phyloP scores from a whole-genome alignment of 1,140 invertebrate genomes.

The Triops cancriformis region DNA sequence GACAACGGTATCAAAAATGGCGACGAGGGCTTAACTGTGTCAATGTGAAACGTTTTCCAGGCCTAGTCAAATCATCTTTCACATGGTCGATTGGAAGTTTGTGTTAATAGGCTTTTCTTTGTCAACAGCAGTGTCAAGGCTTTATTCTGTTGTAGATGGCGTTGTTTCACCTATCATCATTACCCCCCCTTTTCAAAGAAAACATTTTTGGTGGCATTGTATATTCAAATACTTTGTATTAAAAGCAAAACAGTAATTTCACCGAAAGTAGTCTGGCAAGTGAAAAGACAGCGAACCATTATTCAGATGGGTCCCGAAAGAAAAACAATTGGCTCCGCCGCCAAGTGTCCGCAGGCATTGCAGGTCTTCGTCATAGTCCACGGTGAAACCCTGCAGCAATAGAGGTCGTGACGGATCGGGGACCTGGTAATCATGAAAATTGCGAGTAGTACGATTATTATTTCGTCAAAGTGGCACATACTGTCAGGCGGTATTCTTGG shows the following conservation, averaged over 20 bases:
- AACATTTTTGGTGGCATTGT: constrained; percentile 7
- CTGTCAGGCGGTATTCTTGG: constrained; percentile 40
- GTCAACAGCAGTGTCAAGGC: background rate
- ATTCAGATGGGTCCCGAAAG: constrained; percentile 48
- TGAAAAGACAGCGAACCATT: constrained; percentile 22
- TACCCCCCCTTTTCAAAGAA: background rate
- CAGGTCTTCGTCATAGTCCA: constrained; percentile 34
- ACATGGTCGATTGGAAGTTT: too few species aligned
- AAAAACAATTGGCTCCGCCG: constrained; percentile 49
- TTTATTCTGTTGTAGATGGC: background rate
- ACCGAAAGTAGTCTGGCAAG: constrained; percentile 20
- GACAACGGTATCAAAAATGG: too few species aligned
- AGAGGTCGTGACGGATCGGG: constrained; percentile 34
- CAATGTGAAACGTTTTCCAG: too few species aligned
- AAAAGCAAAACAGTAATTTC: background rate
- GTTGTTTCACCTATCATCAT: too few species aligned
- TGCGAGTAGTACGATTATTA: constrained; percentile 27
- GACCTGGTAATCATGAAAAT: constrained; percentile 26
- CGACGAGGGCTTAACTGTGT: too few species aligned
- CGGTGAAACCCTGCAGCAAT: constrained; percentile 42
- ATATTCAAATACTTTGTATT: background rate
- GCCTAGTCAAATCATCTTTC: too few species aligned
- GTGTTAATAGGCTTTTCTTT: background rate
- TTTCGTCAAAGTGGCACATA: constrained; percentile 32
- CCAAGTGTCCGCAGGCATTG: constrained; percentile 39